Conservation (phyloP, 2,888 invertebrate species). For the Eremobia ochroleuca region DNA sequence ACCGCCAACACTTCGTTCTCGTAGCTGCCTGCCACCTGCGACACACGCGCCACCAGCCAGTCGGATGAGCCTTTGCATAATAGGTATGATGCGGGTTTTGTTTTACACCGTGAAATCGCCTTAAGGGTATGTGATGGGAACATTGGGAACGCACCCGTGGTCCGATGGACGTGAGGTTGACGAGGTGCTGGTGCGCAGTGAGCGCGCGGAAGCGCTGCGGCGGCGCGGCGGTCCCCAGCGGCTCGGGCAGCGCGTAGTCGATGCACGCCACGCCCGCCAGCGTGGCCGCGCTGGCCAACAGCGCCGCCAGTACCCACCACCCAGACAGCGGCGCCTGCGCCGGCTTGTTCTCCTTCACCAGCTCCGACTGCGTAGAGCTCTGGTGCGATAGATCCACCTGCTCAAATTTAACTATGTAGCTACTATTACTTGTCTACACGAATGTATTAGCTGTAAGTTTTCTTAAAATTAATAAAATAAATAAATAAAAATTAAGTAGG, state of each 20-base stretch:
- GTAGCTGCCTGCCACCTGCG: constrained; percentile 92
- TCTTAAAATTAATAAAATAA: too few relatives aligned
- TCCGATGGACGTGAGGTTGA: constrained; percentile 92
- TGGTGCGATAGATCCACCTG: constrained; percentile 22
- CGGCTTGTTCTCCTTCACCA: constrained; percentile 78
- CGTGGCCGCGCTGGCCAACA: constrained; percentile 89
- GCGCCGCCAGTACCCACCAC: constrained; percentile 87
- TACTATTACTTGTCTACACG: neutral
- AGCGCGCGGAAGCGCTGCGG: constrained; percentile 90
- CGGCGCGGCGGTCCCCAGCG: constrained; percentile 84
- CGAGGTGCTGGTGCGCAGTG: constrained; percentile 92
- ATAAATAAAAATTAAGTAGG: neutral
- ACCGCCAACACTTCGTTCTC: constrained; percentile 95
- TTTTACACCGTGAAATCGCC: neutral
- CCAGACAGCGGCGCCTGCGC: constrained; percentile 69
- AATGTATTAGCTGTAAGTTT: too few relatives aligned
- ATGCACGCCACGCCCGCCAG: constrained; percentile 89
- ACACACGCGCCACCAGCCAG: neutral
- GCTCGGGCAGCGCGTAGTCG: constrained; percentile 91
- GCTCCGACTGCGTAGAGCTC: constrained; percentile 34
- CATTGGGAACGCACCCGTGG: constrained; percentile 83
- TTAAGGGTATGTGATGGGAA: too few relatives aligned
- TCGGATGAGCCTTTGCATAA: neutral
- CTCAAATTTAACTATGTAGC: neutral
- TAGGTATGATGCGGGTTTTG: neutral